A percentile compares a stretch with the other conserved stretches of the same genome.
Evolutionary conservation across 2,113 vertebrate genomes (phyloP).

Genomic region (Gila orcuttii): DNA sequence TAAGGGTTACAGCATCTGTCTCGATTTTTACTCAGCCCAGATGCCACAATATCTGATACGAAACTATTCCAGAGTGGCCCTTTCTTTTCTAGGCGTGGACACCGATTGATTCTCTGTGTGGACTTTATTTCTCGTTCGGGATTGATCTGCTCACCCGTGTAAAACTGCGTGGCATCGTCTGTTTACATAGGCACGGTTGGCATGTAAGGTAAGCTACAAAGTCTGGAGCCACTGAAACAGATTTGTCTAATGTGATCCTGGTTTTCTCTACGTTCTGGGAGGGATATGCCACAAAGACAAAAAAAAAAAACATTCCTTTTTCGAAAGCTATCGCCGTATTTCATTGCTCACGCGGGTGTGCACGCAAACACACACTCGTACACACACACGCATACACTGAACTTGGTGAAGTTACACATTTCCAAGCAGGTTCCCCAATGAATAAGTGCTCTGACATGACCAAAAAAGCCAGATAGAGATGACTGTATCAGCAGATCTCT

Average conservation of each 20-base stretch:
- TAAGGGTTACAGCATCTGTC: constrained; percentile 37
- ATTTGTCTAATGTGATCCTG: constrained; percentile 67
- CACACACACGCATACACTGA: constrained; percentile 60
- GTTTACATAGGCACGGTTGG: constrained; percentile 81
- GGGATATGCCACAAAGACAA: constrained; percentile 51
- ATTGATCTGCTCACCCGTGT: constrained; percentile 63
- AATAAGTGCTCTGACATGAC: constrained; percentile 80
- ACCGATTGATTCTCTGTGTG: constrained; percentile 26
- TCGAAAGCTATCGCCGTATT: constrained; percentile 59
- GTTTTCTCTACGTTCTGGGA: constrained; percentile 58
- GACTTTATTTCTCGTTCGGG: constrained; percentile 51
- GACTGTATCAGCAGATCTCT: constrained; percentile 66
- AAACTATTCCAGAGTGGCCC: constrained; percentile 16
- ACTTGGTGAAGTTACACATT: constrained; percentile 73
- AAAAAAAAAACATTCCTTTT: constrained; percentile 53
- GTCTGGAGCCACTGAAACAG: constrained; percentile 72
- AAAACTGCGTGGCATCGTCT: constrained; percentile 71
- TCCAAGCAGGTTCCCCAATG: constrained; percentile 74
- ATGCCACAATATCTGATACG: constrained; percentile 25
- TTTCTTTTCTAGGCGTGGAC: constrained; percentile 7
- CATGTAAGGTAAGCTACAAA: constrained; percentile 77
- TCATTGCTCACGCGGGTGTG: constrained; percentile 54
- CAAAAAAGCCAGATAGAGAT: constrained; percentile 66
- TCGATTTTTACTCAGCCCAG: constrained; percentile 30
- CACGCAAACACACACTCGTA: neutral